Percentiles rank a stretch among this genome's conserved stretches.
Conservation (phyloP, 2,888 invertebrate species). For the Dendrolimus houi region DNA sequence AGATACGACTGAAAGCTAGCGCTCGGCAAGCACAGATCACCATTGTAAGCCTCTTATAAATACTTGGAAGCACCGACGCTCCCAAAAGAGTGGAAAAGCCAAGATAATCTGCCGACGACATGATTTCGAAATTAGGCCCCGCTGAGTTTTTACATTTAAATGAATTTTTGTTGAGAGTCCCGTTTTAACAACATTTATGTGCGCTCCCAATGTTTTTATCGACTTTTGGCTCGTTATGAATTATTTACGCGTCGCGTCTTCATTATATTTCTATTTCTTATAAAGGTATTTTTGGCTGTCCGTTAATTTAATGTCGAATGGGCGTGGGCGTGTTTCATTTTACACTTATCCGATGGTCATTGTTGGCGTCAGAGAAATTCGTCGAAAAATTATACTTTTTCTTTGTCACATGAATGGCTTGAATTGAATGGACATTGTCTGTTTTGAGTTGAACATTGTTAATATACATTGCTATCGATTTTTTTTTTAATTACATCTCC, state of each 20-base stretch:
- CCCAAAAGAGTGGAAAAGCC: slow-evolving; percentile 53
- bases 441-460: no score
- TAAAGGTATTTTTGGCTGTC: no score
- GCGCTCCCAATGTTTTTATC: slow-evolving; percentile 2
- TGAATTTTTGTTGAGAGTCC: slow-evolving; percentile 26
- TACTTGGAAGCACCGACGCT: slow-evolving; percentile 25
- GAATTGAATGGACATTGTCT: no score
- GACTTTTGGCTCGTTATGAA: neutral
- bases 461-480: no score
- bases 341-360: no score
- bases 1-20: slow-evolving; percentile 6
- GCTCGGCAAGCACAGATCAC: slow-evolving; percentile 18
- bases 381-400: no score
- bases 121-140: slow-evolving; percentile 54
- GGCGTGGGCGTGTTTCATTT: no score
- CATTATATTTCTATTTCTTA: no score
- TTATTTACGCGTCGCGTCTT: neutral
- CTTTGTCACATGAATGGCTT: no score
- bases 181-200: slow-evolving; percentile 4
- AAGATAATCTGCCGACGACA: slow-evolving; percentile 59
- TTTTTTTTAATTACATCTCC: no score
- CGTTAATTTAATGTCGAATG: no score
- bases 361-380: no score
- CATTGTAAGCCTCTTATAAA: slow-evolving; percentile 49
- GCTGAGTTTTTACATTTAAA: slow-evolving; percentile 46